Percentiles rank a stretch among this genome's conserved stretches.
Evolutionary conservation across 2,797 vertebrate species (phyloP).

Genomic region (Sebastiscus tertius): DNA sequence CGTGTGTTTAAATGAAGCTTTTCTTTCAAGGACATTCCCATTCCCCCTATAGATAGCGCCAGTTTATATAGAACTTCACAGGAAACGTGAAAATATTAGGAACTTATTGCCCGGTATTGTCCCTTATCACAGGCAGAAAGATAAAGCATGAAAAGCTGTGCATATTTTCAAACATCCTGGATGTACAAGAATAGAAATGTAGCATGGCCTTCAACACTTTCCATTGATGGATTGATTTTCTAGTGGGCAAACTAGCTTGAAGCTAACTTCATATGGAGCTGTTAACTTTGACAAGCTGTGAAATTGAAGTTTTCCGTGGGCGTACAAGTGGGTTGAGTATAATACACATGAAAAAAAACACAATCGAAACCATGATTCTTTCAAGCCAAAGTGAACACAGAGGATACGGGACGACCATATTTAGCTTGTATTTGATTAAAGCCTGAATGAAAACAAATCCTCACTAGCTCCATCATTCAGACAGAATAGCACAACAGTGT

Average conservation of each 20-base stretch:
- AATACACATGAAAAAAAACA: not conserved
- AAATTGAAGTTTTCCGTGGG: constrained; percentile 3
- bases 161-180: constrained; percentile 1
- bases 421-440: constrained; percentile 23
- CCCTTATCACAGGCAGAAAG: not conserved
- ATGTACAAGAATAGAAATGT: not conserved
- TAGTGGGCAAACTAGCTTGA: not conserved
- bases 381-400: not conserved
- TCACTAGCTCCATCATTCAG: constrained; percentile 31
- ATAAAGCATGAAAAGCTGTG: not conserved
- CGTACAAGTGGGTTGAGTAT: not conserved
- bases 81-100: not conserved
- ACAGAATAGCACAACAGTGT: constrained; percentile 22
- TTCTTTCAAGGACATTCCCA: not conserved
- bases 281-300: not conserved
- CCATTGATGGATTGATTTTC: not conserved
- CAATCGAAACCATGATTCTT: not conserved
- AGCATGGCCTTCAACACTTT: not conserved
- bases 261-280: not conserved
- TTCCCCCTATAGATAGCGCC: not conserved
- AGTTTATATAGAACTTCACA: not conserved
- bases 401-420: not conserved
- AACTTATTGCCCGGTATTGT: not conserved
- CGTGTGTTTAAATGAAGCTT: not conserved
- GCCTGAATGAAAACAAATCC: constrained; percentile 9